These are phyloP conservation scores for Thalassaphorura encarpata DNA, from an alignment of 1,140 invertebrate genomes.

Conservation along the genomic window DNA sequence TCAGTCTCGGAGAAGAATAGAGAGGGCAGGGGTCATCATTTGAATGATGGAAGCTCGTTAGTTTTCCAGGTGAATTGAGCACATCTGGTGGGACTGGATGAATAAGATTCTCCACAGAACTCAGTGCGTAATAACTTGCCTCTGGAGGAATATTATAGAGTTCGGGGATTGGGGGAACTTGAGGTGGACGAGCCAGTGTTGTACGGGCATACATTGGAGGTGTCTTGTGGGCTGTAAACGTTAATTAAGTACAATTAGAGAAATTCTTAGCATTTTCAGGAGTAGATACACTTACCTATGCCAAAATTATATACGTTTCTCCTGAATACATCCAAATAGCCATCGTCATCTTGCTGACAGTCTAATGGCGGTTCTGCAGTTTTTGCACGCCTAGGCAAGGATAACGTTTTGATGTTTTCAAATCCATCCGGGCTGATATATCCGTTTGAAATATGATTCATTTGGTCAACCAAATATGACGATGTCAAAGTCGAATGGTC, in stretches of 20 bases:
- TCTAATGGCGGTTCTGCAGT: no score
- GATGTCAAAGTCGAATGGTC: conserved; percentile 54
- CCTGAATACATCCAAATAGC: conserved; percentile 34
- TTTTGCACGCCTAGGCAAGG: no score
- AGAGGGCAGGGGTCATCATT: no score
- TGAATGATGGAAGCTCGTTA: conserved; percentile 18
- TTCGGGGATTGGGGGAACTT: conserved; percentile 32
- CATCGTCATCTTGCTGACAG: conserved; percentile 30
- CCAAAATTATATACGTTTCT: conserved; percentile 35
- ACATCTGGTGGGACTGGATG: conserved; percentile 34
- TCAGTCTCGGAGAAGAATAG: no score
- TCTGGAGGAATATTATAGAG: conserved; percentile 38
- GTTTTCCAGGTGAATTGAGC: conserved; percentile 22
- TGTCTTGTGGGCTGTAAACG: conserved; percentile 23
- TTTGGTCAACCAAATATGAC: conserved; percentile 62
- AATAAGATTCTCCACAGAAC: no score
- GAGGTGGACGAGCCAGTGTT: conserved; percentile 31
- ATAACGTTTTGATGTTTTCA: no score
- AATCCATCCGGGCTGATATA: conserved; percentile 23
- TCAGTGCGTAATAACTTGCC: conserved; percentile 37
- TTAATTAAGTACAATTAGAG: background rate
- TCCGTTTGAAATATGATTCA: conserved; percentile 36
- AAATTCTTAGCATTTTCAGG: background rate
- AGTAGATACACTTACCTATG: conserved; percentile 11
- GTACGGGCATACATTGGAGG: conserved; percentile 30